These are phyloP conservation scores for Drosophila sordidula DNA, from an alignment of 2,888 invertebrate species.

Conservation along the genomic window DNA sequence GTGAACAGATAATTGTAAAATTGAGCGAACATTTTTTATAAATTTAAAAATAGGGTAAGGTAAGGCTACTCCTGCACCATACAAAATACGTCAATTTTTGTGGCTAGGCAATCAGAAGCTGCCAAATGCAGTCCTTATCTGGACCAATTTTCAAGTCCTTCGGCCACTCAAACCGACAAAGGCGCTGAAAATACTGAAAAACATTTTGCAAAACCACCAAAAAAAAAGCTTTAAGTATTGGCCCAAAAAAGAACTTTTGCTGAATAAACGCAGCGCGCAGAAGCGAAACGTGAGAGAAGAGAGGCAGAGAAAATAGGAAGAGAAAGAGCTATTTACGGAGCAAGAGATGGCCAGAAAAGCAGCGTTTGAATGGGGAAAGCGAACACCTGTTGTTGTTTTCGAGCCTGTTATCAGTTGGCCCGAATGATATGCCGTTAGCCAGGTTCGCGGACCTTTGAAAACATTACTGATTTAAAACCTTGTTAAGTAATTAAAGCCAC, in stretches of 20 bases:
- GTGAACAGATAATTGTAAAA: conserved; percentile 1
- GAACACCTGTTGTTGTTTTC: conserved; percentile 56
- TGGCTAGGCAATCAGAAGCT: conserved; percentile 57
- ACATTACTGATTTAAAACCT: background rate
- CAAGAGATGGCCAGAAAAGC: conserved; percentile 1
- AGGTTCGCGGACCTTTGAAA: conserved; percentile 1
- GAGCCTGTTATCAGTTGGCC: conserved; percentile 29
- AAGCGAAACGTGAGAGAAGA: conserved; percentile 24
- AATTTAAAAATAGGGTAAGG: background rate
- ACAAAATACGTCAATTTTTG: conserved; percentile 51
- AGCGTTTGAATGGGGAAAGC: conserved; percentile 9
- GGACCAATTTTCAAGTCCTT: conserved; percentile 44
- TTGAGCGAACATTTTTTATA: background rate
- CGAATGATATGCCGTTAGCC: background rate
- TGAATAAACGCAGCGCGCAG: conserved; percentile 71
- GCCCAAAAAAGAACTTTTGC: conserved; percentile 46
- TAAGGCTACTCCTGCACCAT: background rate
- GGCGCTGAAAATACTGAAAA: conserved; percentile 71
- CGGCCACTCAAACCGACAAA: conserved; percentile 65
- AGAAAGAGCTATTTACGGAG: background rate
- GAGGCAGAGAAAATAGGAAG: background rate
- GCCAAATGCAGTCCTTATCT: conserved; percentile 52
- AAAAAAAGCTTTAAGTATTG: conserved; percentile 42
- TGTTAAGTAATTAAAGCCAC: background rate
- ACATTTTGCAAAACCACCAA: conserved; percentile 30